Evolutionary conservation across 2,797 vertebrate species (phyloP), one percentile per base, ranked within the genome.

Genomic region (Urophycis tenuis): DNA sequence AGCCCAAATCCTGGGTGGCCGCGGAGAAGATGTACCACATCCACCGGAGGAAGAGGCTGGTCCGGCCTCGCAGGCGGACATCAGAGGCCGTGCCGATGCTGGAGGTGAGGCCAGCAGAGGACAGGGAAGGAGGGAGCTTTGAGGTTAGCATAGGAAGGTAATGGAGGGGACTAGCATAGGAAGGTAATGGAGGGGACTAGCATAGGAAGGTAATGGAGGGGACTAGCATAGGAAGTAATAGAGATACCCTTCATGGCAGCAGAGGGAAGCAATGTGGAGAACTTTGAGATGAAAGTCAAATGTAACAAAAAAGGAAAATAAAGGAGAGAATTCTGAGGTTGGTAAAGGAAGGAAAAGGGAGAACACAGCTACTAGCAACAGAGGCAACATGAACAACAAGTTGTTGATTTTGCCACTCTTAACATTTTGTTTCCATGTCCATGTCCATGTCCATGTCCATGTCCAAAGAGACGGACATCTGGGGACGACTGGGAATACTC

Each of bases 11-110:
- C 4, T 99, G 98, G 97, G 96, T 94, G 41, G 93, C 98, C 77
- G 93, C 96, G 41, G 98, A 99, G 87, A 99, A 99, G 87, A 98
- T 99, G 98, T 99, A 99, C 86, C 96, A 98, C 34, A 91, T 95
- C 0, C 95, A 98, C 34, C 94, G 96, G 75, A 93, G 97, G 30
- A 95, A 92, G 81, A 93, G 97, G 83, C 88, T 97, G 75, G 88
- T 95, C 34, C 91, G 96, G 81, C 93, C 89, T 33, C 94, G 98
- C 8, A 95, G 80, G 86, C 96, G 95, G 84, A 94, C 92, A 30
- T 84, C 90, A 72, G 91, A 95, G 34, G 81, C 90, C 81, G 71
- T 76, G 3, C 53, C 87, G 67, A 73, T 85, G 5, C 69, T 84
- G 72, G 93, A 91, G 92, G 96, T 98, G 76, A 90, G 75, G 33